phyloP scores from a whole-genome alignment of 2,888 invertebrate genomes.

The Achlya flavicornis region DNA sequence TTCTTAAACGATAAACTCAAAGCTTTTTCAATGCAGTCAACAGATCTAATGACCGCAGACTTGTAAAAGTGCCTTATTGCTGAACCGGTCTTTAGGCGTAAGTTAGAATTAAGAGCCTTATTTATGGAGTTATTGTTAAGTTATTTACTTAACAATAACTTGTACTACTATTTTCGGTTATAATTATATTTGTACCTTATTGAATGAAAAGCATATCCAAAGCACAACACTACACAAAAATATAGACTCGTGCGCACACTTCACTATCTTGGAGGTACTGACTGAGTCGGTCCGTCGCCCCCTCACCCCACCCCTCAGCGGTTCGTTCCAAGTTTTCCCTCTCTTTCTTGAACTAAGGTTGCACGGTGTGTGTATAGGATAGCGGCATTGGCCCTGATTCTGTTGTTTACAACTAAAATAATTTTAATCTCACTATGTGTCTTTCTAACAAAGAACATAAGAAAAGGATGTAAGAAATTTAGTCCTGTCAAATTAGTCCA shows the following conservation, averaged over 20 bases:
- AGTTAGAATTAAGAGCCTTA: background rate
- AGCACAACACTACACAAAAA: conserved; percentile 1
- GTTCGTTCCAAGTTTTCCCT: background rate
- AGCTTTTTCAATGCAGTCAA: background rate
- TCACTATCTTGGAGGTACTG: conserved; percentile 1
- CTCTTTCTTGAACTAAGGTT: background rate
- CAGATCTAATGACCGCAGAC: conserved; percentile 20
- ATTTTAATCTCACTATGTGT: too few species aligned
- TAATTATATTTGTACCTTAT: background rate
- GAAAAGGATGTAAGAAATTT: too few species aligned
- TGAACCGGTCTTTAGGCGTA: conserved; percentile 31
- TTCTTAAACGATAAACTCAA: background rate
- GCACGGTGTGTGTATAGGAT: background rate
- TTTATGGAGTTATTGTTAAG: background rate
- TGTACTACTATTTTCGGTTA: background rate
- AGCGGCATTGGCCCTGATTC: too few species aligned
- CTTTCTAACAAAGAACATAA: too few species aligned
- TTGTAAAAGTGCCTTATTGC: conserved; percentile 44
- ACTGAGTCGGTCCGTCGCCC: background rate
- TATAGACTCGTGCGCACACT: conserved; percentile 3
- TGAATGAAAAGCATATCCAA: background rate
- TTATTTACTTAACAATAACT: background rate
- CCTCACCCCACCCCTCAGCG: background rate
- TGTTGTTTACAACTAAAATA: too few species aligned
- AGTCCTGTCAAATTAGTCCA: too few species aligned